Base-by-base conservation (phyloP, 2,797 vertebrate species). In the Fundulus diaphanus region DNA sequence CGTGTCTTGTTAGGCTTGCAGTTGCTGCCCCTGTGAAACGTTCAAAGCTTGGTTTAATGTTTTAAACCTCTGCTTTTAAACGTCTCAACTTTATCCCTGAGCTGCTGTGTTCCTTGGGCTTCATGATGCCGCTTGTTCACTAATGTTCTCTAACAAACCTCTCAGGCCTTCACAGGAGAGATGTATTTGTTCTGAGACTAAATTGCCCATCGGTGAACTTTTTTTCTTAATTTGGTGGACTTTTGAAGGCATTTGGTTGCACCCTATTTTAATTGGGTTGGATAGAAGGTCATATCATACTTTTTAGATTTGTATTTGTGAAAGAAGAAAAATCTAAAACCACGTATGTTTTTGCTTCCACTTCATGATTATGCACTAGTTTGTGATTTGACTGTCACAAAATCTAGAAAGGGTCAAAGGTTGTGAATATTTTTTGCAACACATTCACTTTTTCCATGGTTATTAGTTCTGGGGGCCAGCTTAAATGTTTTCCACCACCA, bases 401-500 rank as follows among this genome's bases (percentile, higher is more conserved):
- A 37, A 65, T 15, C 5, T 5, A n/a, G 13, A 65, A 37, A 65
- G 2, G 2, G 40, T 40, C 5, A 16, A 42, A 2, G 12, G 12
- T 22, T 16, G 2, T n/a, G 63, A 66, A 66, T 66, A 40, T 4
- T 15, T 42, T n/a, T 42, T 42, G 37, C 22, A 42, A 27, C n/a
- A 37, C 35, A n/a, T n/a, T 65, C 4, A 33, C 33, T 31, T 65
- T 68, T 24, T 52, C 6, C 15, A 22, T 70, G 22, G 24, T 40
- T 37, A 5, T 16, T 33, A 15, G 16, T 27, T 3, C 1, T 22
- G 3, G 20, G 42, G 63, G 72, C 24, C 5, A 12, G 6, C 9
- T 72, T 35, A 69, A 18, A 35, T 76, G 71, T 3, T 37, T 42
- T 56, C 24, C 56, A 8, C 67, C 54, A 48, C n/a, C 92, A 81